Base-by-base conservation (phyloP, 1,140 invertebrate species). In the Ceratoteleas bidentatus region DNA sequence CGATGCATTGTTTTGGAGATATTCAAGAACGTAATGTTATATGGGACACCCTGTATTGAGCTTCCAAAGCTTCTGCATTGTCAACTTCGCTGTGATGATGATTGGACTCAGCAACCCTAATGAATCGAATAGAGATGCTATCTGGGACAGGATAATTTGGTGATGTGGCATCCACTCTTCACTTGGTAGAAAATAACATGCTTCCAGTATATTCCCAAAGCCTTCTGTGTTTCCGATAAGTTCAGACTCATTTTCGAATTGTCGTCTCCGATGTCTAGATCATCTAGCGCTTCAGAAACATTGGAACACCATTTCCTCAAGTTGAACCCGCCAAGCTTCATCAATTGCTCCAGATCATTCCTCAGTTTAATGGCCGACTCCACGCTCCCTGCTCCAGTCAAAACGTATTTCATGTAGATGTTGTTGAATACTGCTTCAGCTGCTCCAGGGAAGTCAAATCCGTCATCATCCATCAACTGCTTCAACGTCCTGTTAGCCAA, bases 271-370 rank as follows among this genome's bases (percentile, higher is more conserved):
- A 43, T 11, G 3, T 43, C 40, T 11, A 32, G 3, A 38, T 16
- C n/a, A 16, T 47, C n/a, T 52, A 62, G 13, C 3, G 75, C 15
- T 5, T 45, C 36, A 9, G 68, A 61, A 14, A 77, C 64, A 57
- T 89, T 89, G 2, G 87, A 85, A 3, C 84, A 54, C 88, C 90
- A 89, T 73, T 90, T 88, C 14, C 84, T 53, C 14, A 90, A 52
- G 24, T 76, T 40, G 45, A 91, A 89, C 10, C 84, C 81, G 6
- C 85, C 87, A 10, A 34, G 9, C 16, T 36, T 15, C 0, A 87
- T 43, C 13, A 88, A 10, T 14, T 74, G 13, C 2, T 65, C 76
- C 6, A 90, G 2, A 13, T 87, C 72, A 7, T 78, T 16, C 50
- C 84, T 60, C 7, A 90, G 14, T 5, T 53, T 11, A 0, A 75